Base-by-base conservation (phyloP, 2,888 invertebrate genomes). In the Macaria notata region DNA sequence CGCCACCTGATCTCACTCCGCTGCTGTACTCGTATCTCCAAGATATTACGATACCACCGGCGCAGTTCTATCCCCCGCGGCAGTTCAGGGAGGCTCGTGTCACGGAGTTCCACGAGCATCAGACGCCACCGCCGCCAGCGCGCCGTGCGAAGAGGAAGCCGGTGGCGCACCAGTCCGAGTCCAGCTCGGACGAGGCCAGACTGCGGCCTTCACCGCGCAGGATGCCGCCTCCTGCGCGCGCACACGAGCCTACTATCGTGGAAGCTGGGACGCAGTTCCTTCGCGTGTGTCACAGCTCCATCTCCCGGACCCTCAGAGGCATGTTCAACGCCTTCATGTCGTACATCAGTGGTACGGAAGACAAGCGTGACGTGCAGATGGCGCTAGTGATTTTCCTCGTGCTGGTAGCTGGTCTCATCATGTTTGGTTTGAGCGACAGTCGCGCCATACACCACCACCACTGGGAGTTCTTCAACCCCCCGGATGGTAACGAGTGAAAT, bases 391-490 rank as follows among this genome's bases (percentile, higher is more conserved):
- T 97, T 74, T 93, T 97, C 63, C 92, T 97, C 59, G 93, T 97
- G 50, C 88, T 97, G 63, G 93, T 97, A 41, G 95, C 96, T 50
- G 95, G 95, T 9, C 91, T 97, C 59, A 93, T 97, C 62, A 92
- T 97, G 83, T 92, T 96, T 64, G 94, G 95, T 50, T 93, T 95
- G 59, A 94, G 95, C 61, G 94, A 94, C 64, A 94, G 94, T 62
- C 93, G 94, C 55, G 94, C 94, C 49, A 93, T 96, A 65, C 96
- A 97, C 78, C 94, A 95, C 70, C 95, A 96, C 79, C 96, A 96
- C 71, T 97, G 97, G 97, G 97, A 97, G 80, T 97, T 95, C 81
- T 96, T 96, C 72, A 96, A 96, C 87, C 96, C 96, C 8, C 96
- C 96, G 6, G 94, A 94, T 61, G 93, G 90, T 42, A 92, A 92